phyloP scores from a whole-genome alignment of 2,113 vertebrate species.

The Callorhinus ursinus region DNA sequence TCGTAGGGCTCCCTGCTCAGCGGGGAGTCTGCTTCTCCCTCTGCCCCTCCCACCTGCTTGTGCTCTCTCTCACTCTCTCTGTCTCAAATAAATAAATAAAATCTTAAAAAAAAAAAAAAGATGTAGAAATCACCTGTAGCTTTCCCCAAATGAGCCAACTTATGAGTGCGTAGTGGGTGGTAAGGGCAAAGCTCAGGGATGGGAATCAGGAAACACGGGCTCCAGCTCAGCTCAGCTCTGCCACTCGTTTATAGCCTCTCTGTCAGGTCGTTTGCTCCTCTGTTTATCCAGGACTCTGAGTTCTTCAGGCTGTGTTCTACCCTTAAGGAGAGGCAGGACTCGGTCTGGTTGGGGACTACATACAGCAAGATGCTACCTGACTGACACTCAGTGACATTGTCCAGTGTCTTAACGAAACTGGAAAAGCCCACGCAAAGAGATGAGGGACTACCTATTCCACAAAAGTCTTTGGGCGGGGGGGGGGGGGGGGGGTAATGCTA shows the following conservation, averaged over 20 bases:
- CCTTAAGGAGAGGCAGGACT: neutral
- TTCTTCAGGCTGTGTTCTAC: neutral
- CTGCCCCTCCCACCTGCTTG: no score
- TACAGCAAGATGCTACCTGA: neutral
- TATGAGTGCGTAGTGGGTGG: neutral
- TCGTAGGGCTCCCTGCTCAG: no score
- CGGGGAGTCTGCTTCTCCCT: no score
- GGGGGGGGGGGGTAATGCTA: neutral
- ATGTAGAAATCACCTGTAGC: neutral
- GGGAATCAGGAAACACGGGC: neutral
- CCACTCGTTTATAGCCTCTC: no score
- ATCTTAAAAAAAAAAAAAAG: no score
- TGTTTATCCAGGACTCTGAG: neutral
- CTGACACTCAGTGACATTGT: neutral
- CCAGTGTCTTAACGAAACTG: neutral
- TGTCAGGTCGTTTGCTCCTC: rapidly evolving
- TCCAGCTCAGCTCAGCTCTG: neutral
- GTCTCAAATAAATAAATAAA: no score
- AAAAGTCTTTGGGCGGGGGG: neutral
- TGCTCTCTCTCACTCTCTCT: no score
- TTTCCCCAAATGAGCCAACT: neutral
- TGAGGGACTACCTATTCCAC: neutral
- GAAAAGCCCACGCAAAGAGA: neutral
- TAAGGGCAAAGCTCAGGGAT: neutral
- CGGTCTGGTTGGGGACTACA: neutral